Percentiles rank a stretch among this genome's conserved stretches.
These are phyloP conservation scores for Mustelus asterias DNA, from an alignment of 2,113 vertebrate genomes.

Conservation along the genomic window DNA sequence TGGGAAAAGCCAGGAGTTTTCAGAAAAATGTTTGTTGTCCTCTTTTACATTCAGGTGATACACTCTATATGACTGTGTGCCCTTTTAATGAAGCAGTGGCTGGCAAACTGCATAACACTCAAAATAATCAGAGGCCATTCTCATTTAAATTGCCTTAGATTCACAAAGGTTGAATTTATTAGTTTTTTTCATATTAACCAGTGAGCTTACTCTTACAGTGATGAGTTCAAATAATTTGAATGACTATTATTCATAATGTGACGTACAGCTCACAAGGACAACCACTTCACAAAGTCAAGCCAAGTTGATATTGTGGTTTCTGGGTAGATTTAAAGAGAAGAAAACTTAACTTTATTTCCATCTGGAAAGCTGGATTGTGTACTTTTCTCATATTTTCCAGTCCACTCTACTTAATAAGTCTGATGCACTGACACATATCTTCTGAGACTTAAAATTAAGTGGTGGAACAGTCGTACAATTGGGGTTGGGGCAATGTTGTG, in stretches of 20 bases:
- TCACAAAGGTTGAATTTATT: background rate
- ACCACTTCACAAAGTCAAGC: background rate
- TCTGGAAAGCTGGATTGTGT: background rate
- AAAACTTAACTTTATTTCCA: background rate
- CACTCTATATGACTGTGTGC: background rate
- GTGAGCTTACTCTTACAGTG: background rate
- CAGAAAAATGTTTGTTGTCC: slow-evolving; percentile 11
- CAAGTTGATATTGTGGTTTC: background rate
- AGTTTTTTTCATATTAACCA: background rate
- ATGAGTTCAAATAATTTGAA: background rate
- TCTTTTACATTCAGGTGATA: background rate
- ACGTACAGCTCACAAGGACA: background rate
- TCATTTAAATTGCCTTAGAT: background rate
- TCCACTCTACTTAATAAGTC: background rate
- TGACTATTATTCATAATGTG: background rate
- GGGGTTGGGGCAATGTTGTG: background rate
- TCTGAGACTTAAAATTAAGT: background rate
- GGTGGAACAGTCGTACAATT: background rate
- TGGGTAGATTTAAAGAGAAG: background rate
- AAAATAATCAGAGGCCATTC: background rate
- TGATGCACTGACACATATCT: background rate
- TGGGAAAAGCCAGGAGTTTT: background rate
- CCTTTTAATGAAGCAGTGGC: slow-evolving; percentile 20
- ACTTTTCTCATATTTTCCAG: background rate
- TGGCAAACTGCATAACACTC: too few relatives aligned